A percentile compares a stretch with the other conserved stretches of the same genome.
These are phyloP conservation scores for Lateolabrax maculatus DNA, from an alignment of 2,797 vertebrate genomes.

Conservation along the genomic window DNA sequence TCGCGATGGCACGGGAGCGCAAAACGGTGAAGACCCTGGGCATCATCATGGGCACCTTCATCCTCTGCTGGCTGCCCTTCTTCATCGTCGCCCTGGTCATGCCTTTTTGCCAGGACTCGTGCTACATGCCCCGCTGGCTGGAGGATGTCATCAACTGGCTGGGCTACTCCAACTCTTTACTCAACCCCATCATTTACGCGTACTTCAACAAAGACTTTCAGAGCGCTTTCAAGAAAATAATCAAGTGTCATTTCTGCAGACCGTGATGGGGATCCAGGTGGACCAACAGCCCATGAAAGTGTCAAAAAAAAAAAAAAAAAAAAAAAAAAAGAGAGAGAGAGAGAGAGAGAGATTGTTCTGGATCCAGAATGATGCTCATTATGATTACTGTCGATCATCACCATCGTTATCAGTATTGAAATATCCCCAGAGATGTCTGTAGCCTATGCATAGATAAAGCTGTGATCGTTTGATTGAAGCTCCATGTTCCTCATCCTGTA, in stretches of 20 bases:
- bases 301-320: too few relatives aligned
- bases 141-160: constrained; percentile 96
- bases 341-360: constrained; percentile 6
- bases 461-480: constrained; percentile 68
- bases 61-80: constrained; percentile 98
- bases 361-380: constrained; percentile 15
- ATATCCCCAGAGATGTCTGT: constrained; percentile 55
- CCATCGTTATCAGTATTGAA: constrained; percentile 55
- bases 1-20: constrained; percentile 95
- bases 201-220: constrained; percentile 99
- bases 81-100: constrained; percentile 96
- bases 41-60: constrained; percentile 99
- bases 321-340: too few relatives aligned
- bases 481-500: constrained; percentile 63
- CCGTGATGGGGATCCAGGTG: constrained; percentile 69
- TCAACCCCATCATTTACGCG: constrained; percentile 99
- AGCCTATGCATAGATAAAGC: constrained; percentile 70
- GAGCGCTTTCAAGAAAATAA: constrained; percentile 97
- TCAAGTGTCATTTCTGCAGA: constrained; percentile 95
- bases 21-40: constrained; percentile 98
- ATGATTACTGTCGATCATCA: constrained; percentile 52
- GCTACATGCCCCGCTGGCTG: constrained; percentile 92
- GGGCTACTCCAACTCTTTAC: constrained; percentile 97
- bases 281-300: too few relatives aligned
- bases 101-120: constrained; percentile 92